Evolutionary conservation across 2,797 vertebrate genomes (phyloP), one percentile per base, ranked within the genome.

Genomic region (Pangasius macronema): DNA sequence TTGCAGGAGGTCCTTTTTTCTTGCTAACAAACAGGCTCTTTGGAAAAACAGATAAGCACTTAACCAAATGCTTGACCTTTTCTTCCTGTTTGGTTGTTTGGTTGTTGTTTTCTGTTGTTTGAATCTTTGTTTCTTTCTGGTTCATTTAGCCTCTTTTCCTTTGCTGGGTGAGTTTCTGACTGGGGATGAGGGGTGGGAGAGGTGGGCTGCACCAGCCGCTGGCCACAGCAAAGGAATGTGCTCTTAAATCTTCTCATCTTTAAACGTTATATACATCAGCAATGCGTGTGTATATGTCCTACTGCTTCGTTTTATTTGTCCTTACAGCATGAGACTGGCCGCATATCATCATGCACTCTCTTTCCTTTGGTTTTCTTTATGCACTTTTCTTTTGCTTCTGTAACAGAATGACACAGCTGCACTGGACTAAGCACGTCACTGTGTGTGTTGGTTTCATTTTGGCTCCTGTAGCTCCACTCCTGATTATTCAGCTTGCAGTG

Each of bases 1-100:
- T 92, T 95, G 94, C 94, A 95, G 94, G 92, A 94, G 89, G 90
- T 94, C 92, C 92, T 68, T 75, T 94, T 94, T 94, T 87, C 82
- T 94, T 95, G 88, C 91, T 90, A 93, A 94, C 94, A 92, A 93
- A 95, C 94, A 94, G 93, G 94, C 95, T 96, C 95, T 95, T 95
- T 96, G 95, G 95, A 96, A 96, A 96, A 96, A 96, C 95, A 95
- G 94, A 95, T 94, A 94, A 95, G 94, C 95, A 95, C 95, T 95
- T 94, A 95, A 95, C 94, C 95, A 94, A 95, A 95, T 93, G 95
- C 96, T 95, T 95, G 95, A 95, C 94, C 91, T 94, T 94, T 92
- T 93, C 88, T 91, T 89, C 90, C 89, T 90, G 85, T 90, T 91
- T 90, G 86, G 90, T 90, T 92, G 90, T 88, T 82, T 82, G 79